These are phyloP conservation scores for Diachasmimorpha longicaudata DNA, from an alignment of 1,140 invertebrate species.

Conservation along the genomic window DNA sequence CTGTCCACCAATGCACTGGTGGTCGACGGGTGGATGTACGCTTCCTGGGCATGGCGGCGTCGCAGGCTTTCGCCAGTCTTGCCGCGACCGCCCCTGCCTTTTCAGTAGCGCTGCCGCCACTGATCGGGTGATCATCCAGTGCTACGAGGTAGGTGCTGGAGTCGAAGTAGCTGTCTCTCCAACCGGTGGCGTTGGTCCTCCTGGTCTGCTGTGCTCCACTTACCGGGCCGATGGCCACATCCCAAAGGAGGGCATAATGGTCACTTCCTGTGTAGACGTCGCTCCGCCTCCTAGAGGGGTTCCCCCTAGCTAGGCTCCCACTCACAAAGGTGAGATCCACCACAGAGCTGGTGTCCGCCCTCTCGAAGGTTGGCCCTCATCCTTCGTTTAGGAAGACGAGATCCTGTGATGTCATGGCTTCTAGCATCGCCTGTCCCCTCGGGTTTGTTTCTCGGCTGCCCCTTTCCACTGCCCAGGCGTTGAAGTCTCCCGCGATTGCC, in stretches of 20 bases:
- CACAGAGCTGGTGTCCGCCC: background rate
- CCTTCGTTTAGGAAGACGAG: slow-evolving; percentile 21
- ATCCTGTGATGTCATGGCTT: slow-evolving; percentile 22
- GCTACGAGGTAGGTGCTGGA: background rate
- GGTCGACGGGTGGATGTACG: background rate
- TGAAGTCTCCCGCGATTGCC: slow-evolving; percentile 9
- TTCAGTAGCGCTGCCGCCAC: background rate
- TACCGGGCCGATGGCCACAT: background rate
- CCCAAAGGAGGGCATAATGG: slow-evolving; percentile 8
- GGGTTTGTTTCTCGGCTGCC: background rate
- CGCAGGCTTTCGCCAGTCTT: slow-evolving; percentile 2
- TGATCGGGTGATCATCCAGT: background rate
- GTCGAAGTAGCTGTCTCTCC: slow-evolving; percentile 17
- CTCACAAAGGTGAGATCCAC: slow-evolving; percentile 27
- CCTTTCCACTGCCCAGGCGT: slow-evolving; percentile 14
- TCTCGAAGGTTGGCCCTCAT: slow-evolving; percentile 1
- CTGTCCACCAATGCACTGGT: slow-evolving; percentile 23
- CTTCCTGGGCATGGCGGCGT: slow-evolving; percentile 20
- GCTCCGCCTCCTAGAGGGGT: background rate
- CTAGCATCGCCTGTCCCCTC: slow-evolving; percentile 16
- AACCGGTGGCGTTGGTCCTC: background rate
- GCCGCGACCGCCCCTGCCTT: slow-evolving; percentile 6
- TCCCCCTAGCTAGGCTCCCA: slow-evolving; percentile 12
- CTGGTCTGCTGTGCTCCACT: background rate
- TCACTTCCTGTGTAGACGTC: slow-evolving; percentile 18